Percentiles rank a stretch among this genome's conserved stretches.
These are phyloP conservation scores for Plebejus argus DNA, from an alignment of 2,888 invertebrate species.

Conservation along the genomic window DNA sequence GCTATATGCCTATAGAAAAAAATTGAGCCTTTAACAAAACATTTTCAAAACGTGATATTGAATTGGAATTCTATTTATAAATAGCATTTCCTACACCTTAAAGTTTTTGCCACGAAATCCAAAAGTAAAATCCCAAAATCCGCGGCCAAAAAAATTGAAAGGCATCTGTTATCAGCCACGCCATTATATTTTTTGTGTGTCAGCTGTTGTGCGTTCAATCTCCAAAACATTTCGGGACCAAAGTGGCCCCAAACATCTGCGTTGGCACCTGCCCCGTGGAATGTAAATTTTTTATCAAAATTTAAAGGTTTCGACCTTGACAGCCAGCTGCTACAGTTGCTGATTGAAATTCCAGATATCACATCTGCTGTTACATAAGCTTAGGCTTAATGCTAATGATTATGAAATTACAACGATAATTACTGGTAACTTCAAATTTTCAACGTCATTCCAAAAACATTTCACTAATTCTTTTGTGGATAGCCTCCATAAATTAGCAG, in stretches of 20 bases:
- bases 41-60: neutral
- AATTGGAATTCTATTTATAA: neutral
- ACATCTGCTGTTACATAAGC: conserved; percentile 18
- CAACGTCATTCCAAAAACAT: neutral
- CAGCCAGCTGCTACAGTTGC: conserved; percentile 36
- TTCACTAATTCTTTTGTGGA: neutral
- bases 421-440: neutral
- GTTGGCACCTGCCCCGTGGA: conserved; percentile 63
- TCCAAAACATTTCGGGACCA: conserved; percentile 58
- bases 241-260: conserved; percentile 66
- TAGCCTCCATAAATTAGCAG: neutral
- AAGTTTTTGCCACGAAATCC: neutral
- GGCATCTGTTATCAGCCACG: conserved; percentile 53
- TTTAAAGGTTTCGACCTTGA: conserved; percentile 23
- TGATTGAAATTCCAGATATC: conserved; percentile 19
- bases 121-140: neutral
- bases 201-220: conserved; percentile 69
- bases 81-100: neutral
- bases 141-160: neutral
- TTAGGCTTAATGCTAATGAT: neutral
- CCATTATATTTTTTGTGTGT: conserved; percentile 51
- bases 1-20: too few species aligned
- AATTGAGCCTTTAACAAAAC: too few species aligned
- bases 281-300: conserved; percentile 51
- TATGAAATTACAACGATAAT: neutral